Base-by-base conservation (phyloP, 1,140 invertebrate genomes). In the Palaemon carinicauda region DNA sequence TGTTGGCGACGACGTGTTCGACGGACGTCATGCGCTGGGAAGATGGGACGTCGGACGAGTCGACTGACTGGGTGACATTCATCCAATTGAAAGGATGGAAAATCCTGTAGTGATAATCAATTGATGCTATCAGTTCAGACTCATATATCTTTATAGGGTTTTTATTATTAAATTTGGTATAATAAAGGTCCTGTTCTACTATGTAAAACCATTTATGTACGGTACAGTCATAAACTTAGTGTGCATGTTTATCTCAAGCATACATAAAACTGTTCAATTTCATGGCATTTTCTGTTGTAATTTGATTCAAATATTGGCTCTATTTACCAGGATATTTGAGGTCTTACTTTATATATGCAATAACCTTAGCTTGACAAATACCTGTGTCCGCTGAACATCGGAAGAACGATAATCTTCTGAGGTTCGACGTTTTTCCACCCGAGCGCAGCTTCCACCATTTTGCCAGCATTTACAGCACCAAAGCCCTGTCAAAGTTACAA, bases 1-100 rank as follows among this genome's bases (percentile, higher is more conserved):
- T 95, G 91, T 93, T 96, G 91, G 96, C 97, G 91, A 98, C 97
- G 4, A 98, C 97, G 91, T 98, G 97, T 92, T 98, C 97, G 71
- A 86, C 75, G 1, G 27, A 21, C 0, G 19, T 53, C 83, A 86
- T 31, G 21, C 10, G 17, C 27, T 53, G 12, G 15, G n/a, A 4
- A 0, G 19, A 5, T 19, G 73, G n/a, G 2, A 51, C 73, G 15
- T 9, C 5, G 14, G 21, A 60, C 10, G 31, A 12, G 77, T 2
- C 19, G 15, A 19, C 12, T 0, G 14, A 31, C 79, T 69, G 12
- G 9, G 31, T 80, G 17, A 80, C 27, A 50, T 86, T 86, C n/a
- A 71, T 10, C 75, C 83, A 86, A 3, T 5, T 27, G n/a, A 53
- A 10, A 4, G 73, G 50, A 12, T 50, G 29, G 17, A 86, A 9